These are phyloP conservation scores for Neogale vison DNA, from an alignment of 2,113 vertebrate genomes.

Conservation along the genomic window DNA sequence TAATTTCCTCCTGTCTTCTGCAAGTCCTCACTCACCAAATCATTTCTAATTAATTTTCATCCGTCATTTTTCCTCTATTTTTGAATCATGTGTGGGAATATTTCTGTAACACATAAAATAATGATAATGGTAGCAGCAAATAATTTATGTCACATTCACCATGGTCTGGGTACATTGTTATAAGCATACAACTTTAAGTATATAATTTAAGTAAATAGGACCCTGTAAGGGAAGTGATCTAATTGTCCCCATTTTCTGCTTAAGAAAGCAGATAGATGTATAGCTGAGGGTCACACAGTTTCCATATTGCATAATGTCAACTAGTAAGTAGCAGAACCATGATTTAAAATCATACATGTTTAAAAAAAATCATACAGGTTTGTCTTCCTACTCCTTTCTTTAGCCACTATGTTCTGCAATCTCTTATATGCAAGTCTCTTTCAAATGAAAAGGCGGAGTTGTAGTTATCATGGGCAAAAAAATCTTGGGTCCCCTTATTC, in stretches of 20 bases:
- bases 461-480: background rate
- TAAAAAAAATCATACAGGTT: background rate
- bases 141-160: background rate
- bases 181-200: background rate
- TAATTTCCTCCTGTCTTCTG: background rate
- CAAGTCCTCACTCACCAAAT: background rate
- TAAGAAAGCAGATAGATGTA: background rate
- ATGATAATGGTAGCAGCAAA: background rate
- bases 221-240: background rate
- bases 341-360: background rate
- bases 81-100: background rate
- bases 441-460: background rate
- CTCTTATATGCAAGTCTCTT: background rate
- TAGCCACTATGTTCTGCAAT: rapidly evolving
- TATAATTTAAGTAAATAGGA: background rate
- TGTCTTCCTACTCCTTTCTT: background rate
- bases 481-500: background rate
- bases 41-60: background rate
- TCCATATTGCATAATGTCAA: background rate
- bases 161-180: background rate
- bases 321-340: background rate
- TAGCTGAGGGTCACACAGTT: background rate
- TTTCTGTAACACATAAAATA: background rate
- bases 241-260: background rate
- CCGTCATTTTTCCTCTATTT: background rate